Base-by-base conservation (phyloP, 2,888 invertebrate species). In the Mayetiola destructor region DNA sequence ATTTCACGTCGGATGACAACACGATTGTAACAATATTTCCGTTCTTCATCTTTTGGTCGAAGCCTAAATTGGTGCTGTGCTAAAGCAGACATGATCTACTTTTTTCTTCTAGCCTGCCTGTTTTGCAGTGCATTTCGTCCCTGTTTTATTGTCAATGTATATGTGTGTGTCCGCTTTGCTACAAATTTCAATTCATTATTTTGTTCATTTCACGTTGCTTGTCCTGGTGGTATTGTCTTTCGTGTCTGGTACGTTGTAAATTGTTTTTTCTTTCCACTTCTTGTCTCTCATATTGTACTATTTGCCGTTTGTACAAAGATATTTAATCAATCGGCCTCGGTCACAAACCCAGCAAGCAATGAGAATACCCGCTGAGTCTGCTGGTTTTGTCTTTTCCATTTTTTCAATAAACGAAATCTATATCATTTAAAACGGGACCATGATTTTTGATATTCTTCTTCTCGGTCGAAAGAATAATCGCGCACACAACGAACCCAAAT, bases 301-400 rank as follows among this genome's bases (percentile, higher is more conserved):
- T n/a, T n/a, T n/a, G n/a, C n/a, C n/a, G n/a, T n/a, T n/a, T n/a
- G n/a, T n/a, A n/a, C n/a, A n/a, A n/a, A n/a, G n/a, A n/a, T n/a
- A 8, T 48, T 12, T 48, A 48, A 48, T 48, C 48, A 48, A 48
- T 48, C 48, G 48, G 27, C 48, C 48, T 48, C 48, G 48, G 48
- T 48, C 48, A 27, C 48, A 48, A 48, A 48, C 48, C 14, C 48
- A 48, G 48, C 48, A 48, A 48, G 48, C 48, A 48, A 23, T 3
- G n/a, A n/a, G 48, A 42, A 48, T 48, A 48, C 48, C 48, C 48
- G 48, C 48, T 48, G 48, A n/a, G 48, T 27, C 29, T 48, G 48
- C 48, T 48, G 48, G 48, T 48, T 23, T 27, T 48, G 48, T 48
- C 48, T 48, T 48, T n/a, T n/a, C n/a, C n/a, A n/a, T n/a, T n/a